A percentile compares a stretch with the other conserved stretches of the same genome.
phyloP scores from a whole-genome alignment of 1,140 invertebrate species.

The Eciton burchellii region DNA sequence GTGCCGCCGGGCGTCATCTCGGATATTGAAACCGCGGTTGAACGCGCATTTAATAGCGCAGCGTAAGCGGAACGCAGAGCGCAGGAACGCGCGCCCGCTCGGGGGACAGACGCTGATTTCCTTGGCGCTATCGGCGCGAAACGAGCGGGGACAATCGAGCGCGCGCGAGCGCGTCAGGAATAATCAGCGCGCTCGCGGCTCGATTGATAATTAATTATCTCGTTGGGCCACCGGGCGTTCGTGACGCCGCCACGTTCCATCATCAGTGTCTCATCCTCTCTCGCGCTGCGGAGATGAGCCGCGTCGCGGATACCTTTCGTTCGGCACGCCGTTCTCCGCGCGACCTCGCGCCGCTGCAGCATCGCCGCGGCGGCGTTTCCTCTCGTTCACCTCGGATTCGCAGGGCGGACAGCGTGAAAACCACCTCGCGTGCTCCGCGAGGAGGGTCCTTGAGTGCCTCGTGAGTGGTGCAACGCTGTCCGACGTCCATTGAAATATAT shows the following conservation, averaged over 20 bases:
- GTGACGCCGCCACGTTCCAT: constrained; percentile 42
- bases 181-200: constrained; percentile 63
- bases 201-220: constrained; percentile 83
- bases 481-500: constrained; percentile 63
- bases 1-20: constrained; percentile 43
- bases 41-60: constrained; percentile 48
- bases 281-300: constrained; percentile 52
- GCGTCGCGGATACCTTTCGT: not conserved
- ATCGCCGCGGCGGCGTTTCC: not conserved
- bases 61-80: constrained; percentile 13
- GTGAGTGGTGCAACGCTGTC: constrained; percentile 46
- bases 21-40: constrained; percentile 52
- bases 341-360: not conserved
- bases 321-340: not conserved
- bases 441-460: constrained; percentile 24
- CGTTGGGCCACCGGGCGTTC: constrained; percentile 40
- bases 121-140: constrained; percentile 37
- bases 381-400: not conserved
- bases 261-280: constrained; percentile 58
- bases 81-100: constrained; percentile 33
- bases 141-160: constrained; percentile 43
- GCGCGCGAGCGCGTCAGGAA: constrained; percentile 31
- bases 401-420: constrained; percentile 3
- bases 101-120: constrained; percentile 56
- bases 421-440: constrained; percentile 1